A percentile compares a stretch with the other conserved stretches of the same genome.
Conservation (phyloP, 2,797 vertebrate species). For the Merluccius polli region DNA sequence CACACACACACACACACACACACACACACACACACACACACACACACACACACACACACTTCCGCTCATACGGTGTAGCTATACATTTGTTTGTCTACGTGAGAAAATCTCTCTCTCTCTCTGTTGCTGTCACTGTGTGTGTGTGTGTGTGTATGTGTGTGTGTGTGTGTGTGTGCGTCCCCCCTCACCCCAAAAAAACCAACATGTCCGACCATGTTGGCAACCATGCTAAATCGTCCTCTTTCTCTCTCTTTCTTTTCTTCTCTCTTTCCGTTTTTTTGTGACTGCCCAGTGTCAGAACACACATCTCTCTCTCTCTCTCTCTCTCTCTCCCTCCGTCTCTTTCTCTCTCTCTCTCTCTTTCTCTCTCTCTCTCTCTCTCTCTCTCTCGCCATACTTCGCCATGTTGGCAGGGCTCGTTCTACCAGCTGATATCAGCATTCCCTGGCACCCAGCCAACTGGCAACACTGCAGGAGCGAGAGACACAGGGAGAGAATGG, state of each 20-base stretch:
- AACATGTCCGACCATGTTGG: constrained; percentile 37
- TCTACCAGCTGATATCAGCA: constrained; percentile 86
- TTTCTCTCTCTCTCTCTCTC: constrained; percentile 46
- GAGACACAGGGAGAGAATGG: constrained; percentile 55
- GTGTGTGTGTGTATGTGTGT: constrained; percentile 18
- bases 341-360: constrained; percentile 36
- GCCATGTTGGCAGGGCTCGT: constrained; percentile 81
- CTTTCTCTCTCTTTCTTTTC: neutral
- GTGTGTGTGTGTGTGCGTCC: constrained; percentile 35
- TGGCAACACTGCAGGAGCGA: constrained; percentile 76
- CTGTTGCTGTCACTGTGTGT: constrained; percentile 18
- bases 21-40: constrained; percentile 17
- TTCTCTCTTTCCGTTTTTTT: constrained; percentile 43
- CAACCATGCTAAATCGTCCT: constrained; percentile 59
- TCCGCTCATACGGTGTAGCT: neutral
- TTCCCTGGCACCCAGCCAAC: constrained; percentile 81
- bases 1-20: constrained; percentile 37
- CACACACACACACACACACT: too few species aligned
- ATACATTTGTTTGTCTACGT: neutral
- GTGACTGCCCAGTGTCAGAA: constrained; percentile 41
- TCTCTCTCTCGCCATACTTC: constrained; percentile 57
- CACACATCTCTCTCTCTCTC: constrained; percentile 8
- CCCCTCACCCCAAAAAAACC: constrained; percentile 21
- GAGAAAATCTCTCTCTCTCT: constrained; percentile 7
- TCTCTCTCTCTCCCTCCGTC: neutral